These are phyloP conservation scores for Takifugu rubripes DNA, from an alignment of 2,797 vertebrate genomes.

Conservation along the genomic window DNA sequence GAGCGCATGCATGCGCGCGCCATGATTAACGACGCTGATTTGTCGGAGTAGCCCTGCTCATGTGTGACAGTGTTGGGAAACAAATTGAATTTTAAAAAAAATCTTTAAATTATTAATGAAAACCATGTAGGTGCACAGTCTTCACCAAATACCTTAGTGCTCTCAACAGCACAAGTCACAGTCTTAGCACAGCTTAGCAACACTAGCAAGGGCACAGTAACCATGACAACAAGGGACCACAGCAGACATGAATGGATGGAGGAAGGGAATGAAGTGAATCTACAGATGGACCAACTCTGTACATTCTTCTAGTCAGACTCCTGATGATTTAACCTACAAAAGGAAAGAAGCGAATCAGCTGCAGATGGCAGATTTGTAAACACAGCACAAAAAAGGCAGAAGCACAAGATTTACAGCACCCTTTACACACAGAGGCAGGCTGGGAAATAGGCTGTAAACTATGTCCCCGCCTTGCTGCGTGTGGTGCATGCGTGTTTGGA, in stretches of 20 bases:
- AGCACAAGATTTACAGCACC: constrained; percentile 54
- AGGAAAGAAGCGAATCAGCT: no score
- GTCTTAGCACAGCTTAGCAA: constrained; percentile 35
- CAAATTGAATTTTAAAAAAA: constrained; percentile 24
- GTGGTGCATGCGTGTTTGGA: constrained; percentile 2
- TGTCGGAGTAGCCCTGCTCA: constrained; percentile 12
- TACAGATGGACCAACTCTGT: constrained; percentile 31
- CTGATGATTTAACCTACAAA: not conserved
- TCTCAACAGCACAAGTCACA: constrained; percentile 37
- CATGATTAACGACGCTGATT: constrained; percentile 34
- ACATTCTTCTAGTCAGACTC: not conserved
- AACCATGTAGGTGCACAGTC: not conserved
- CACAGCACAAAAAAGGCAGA: constrained; percentile 1
- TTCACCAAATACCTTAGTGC: constrained; percentile 26
- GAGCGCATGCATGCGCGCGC: constrained; percentile 9
- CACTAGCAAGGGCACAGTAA: constrained; percentile 52
- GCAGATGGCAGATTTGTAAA: not conserved
- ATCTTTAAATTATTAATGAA: no score
- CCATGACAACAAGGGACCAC: constrained; percentile 65
- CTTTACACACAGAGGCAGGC: constrained; percentile 43
- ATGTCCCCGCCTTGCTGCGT: constrained; percentile 17
- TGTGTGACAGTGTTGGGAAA: not conserved
- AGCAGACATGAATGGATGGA: constrained; percentile 56
- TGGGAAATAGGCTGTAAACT: constrained; percentile 63
- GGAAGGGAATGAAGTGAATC: constrained; percentile 38